Conservation (phyloP, 2,797 vertebrate genomes). For the Chiloscyllium punctatum region DNA sequence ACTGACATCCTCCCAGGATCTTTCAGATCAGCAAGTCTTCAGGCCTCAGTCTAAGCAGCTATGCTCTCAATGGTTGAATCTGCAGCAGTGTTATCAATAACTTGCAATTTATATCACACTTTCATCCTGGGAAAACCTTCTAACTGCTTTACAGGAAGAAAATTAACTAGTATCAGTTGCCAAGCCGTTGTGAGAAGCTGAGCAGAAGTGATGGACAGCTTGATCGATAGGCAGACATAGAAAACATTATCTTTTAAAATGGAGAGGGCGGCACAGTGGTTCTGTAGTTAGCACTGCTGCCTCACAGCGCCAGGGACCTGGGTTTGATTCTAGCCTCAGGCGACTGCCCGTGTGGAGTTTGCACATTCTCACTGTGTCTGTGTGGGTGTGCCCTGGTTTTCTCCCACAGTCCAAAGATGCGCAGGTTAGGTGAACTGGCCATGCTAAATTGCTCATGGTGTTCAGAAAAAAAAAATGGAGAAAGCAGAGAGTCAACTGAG, state of each 20-base stretch:
- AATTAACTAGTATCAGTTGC: neutral
- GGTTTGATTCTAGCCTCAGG: too few species aligned
- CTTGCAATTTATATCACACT: neutral
- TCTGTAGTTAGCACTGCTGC: too few species aligned
- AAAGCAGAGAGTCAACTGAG: neutral
- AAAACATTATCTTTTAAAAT: neutral
- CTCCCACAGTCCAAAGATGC: too few species aligned
- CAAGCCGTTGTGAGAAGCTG: neutral
- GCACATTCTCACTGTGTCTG: too few species aligned
- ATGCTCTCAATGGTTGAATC: neutral
- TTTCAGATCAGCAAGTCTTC: neutral
- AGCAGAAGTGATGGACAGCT: neutral
- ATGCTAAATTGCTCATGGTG: too few species aligned
- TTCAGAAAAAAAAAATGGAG: neutral
- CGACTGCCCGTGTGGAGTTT: too few species aligned
- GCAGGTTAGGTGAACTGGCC: too few species aligned
- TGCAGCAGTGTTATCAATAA: slow-evolving; percentile 4
- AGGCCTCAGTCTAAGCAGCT: neutral
- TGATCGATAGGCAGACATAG: neutral
- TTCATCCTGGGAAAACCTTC: neutral
- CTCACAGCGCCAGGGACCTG: too few species aligned
- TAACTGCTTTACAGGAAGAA: neutral
- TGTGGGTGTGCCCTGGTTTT: too few species aligned
- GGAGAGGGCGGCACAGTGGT: neutral
- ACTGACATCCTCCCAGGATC: neutral